A percentile compares a stretch with the other conserved stretches of the same genome.
phyloP scores from a whole-genome alignment of 2,888 invertebrate species.

The Netelia fuscicornis region DNA sequence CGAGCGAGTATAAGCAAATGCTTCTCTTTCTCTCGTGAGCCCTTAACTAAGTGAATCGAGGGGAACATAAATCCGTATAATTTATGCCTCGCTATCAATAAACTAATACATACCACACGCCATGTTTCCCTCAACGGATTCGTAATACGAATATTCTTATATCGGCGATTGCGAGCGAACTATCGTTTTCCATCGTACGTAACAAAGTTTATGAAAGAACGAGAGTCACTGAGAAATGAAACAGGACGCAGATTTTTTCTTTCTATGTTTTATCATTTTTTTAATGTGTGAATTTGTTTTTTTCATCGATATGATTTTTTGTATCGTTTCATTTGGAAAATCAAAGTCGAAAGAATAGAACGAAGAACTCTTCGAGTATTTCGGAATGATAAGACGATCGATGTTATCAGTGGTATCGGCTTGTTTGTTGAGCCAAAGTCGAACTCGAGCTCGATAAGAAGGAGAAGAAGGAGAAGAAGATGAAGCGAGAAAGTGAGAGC shows the following conservation, averaged over 20 bases:
- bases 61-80: conserved; percentile 58
- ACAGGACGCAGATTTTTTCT: too few species aligned
- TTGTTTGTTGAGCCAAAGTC: conserved; percentile 1
- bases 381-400: conserved; percentile 14
- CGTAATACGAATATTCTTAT: conserved; percentile 17
- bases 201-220: conserved; percentile 14
- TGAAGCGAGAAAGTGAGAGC: conserved; percentile 13
- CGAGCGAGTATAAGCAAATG: conserved; percentile 46
- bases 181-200: conserved; percentile 23
- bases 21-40: conserved; percentile 38
- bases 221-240: background rate
- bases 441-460: background rate
- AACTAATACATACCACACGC: conserved; percentile 59
- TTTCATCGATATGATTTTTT: background rate
- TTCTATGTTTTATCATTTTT: too few species aligned
- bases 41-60: conserved; percentile 65
- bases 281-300: background rate
- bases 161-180: too few species aligned
- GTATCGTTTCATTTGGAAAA: background rate
- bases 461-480: conserved; percentile 11
- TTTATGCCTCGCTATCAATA: conserved; percentile 60
- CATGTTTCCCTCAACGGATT: conserved; percentile 40
- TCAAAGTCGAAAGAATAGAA: conserved; percentile 18
- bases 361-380: background rate
- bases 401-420: conserved; percentile 24